Evolutionary conservation across 37 sponge, comb jelly and placozoan genomes (phyloP), one percentile per base, ranked within the genome.

Genomic region (Amphimedon queenslandica): DNA sequence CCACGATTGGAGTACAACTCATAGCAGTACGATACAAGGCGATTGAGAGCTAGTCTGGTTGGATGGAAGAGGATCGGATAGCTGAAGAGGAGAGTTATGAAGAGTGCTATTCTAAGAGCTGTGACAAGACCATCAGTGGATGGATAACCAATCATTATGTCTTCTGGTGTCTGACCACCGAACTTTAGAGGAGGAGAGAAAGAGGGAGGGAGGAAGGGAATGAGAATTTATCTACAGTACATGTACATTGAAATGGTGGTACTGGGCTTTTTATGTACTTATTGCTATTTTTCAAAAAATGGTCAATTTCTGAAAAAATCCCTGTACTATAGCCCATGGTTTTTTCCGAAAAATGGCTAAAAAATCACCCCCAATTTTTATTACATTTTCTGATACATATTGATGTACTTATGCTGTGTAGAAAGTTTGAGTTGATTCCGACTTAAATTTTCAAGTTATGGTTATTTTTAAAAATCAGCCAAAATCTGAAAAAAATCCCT

Each of bases 61-160:
- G 92, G 92, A 60, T 85, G 83, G 24, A 92, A 66, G 42, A 92
- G 74, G 43, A 92, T 84, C 28, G 92, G 92, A 37, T 86, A 82
- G 69, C 57, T 51, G 68, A 80, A 72, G 40, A 86, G 69, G 28
- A 92, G 79, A 18, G 84, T 78, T 57, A 92, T 24, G 38, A 92
- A 83, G 37, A 92, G 80, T 25, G 76, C 73, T 3, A 64, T 43
- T 11, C 92, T 34, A 42, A 80, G 87, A 16, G 81, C 71, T 16
- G 77, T 72, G 57, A 92, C 75, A 16, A 86, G 60, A 21, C 64
- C 28, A 35, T 79, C 72, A 64, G 69, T 37, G 30, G 67, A 13
- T 10, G 58, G 60, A 51, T 86, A 92, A 40, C 66, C 72, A 35
- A 75, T 11, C 65, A 82, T 83, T 6, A 92, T 57, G 56, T 92